These are phyloP conservation scores for Anseranas semipalmata DNA, from an alignment of 2,113 vertebrate genomes.

Conservation along the genomic window DNA sequence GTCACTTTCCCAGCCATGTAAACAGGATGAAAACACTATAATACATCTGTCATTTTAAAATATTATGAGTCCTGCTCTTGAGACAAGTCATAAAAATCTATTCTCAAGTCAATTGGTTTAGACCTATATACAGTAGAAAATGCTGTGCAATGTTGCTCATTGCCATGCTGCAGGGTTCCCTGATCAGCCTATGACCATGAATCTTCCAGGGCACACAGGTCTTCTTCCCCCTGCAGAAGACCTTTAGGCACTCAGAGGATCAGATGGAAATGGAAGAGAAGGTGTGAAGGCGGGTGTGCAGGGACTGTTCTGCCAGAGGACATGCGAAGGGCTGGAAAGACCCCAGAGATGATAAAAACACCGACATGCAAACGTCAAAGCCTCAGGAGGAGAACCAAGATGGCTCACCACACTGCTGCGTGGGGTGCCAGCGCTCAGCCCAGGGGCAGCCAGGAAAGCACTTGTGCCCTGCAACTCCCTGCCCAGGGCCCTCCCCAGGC, in stretches of 20 bases:
- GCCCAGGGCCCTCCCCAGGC: not conserved
- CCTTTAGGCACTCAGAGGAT: not conserved
- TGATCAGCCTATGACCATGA: not conserved
- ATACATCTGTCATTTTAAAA: conserved; percentile 10
- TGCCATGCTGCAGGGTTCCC: not conserved
- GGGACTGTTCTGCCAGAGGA: not conserved
- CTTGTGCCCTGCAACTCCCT: not conserved
- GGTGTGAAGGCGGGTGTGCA: not conserved
- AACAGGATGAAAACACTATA: not conserved
- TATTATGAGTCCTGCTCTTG: not conserved
- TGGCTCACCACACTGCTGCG: not conserved
- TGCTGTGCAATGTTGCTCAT: not conserved
- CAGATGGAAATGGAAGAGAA: not conserved
- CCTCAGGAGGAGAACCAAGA: not conserved
- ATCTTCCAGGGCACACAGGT: not conserved
- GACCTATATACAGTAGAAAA: not conserved
- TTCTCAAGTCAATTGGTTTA: not conserved
- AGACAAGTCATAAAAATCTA: not conserved
- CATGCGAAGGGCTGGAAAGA: not conserved
- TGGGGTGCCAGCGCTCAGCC: not conserved
- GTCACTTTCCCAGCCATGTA: not conserved
- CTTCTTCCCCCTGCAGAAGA: not conserved
- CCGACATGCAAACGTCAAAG: not conserved
- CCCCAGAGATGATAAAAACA: not conserved
- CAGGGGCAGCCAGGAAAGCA: not conserved